Conservation (phyloP, 2,888 invertebrate species). For the Alentia gelatinosa region DNA sequence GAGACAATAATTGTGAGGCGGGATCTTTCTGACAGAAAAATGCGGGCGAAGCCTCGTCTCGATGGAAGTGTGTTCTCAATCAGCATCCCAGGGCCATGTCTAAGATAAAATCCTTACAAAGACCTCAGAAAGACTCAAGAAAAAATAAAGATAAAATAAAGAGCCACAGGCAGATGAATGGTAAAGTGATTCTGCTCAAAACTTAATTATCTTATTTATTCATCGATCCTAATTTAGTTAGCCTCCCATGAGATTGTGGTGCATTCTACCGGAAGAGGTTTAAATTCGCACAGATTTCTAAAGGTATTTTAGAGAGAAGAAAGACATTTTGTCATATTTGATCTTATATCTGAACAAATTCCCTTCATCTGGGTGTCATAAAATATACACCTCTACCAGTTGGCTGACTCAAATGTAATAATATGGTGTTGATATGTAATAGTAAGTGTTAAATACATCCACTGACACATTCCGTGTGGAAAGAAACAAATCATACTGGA, state of each 20-base stretch:
- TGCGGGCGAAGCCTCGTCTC: neutral
- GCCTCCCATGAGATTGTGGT: neutral
- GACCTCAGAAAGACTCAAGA: neutral
- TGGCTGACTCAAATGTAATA: too few relatives aligned
- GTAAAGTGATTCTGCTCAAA: neutral
- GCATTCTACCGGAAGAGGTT: neutral
- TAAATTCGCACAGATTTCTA: too few relatives aligned
- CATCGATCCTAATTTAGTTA: neutral
- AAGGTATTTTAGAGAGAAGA: too few relatives aligned
- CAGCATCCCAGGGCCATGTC: neutral
- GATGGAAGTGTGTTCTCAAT: slow-evolving; percentile 11
- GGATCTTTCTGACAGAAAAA: neutral
- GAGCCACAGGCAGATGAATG: neutral
- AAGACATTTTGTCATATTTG: too few relatives aligned
- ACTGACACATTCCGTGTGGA: too few relatives aligned
- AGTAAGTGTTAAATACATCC: too few relatives aligned
- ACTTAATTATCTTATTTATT: neutral
- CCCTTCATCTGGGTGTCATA: too few relatives aligned
- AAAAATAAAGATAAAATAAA: neutral
- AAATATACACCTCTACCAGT: too few relatives aligned
- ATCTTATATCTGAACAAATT: too few relatives aligned
- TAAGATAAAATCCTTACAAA: neutral
- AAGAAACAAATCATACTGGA: too few relatives aligned
- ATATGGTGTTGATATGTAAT: too few relatives aligned
- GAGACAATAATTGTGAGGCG: neutral